Evolutionary conservation across 1,140 invertebrate species (phyloP).

Genomic region (Macrotrachela quadricornifera): DNA sequence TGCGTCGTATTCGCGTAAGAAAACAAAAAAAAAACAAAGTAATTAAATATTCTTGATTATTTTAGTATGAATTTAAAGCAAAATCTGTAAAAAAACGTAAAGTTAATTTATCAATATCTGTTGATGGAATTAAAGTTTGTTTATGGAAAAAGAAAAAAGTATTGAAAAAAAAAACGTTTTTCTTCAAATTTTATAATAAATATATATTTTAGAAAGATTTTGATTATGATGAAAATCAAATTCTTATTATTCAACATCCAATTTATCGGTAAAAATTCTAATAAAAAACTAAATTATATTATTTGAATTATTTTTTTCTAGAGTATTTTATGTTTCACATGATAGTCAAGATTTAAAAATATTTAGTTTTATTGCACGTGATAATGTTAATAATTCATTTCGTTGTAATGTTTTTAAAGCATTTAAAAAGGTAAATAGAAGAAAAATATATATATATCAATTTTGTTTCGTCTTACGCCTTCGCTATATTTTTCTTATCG

Average conservation of each 20-base stretch:
- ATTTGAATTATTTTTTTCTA: slow-evolving; percentile 21
- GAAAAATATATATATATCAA: no score
- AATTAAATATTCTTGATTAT: no score
- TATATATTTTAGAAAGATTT: no score
- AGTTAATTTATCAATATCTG: slow-evolving; percentile 74
- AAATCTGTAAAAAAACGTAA: slow-evolving; percentile 91
- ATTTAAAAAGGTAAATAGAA: slow-evolving; percentile 72
- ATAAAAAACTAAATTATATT: no score
- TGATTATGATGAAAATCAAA: no score
- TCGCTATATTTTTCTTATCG: no score
- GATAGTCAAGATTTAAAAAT: slow-evolving; percentile 97
- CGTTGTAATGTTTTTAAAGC: slow-evolving; percentile 98
- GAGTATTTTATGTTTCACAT: slow-evolving; percentile 98
- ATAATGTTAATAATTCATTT: slow-evolving; percentile 77
- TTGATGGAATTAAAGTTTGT: slow-evolving; percentile 70
- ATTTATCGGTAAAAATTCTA: slow-evolving; percentile 20
- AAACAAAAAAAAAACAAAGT: no score
- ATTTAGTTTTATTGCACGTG: slow-evolving; percentile 91
- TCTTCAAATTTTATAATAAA: no score
- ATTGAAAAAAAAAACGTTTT: no score
- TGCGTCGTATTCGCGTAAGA: slow-evolving; percentile 83
- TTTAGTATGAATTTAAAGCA: slow-evolving; percentile 86
- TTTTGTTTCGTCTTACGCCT: no score
- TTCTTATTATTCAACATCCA: not conserved
- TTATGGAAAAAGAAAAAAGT: no score